Evolutionary conservation across 2,113 vertebrate species (phyloP), one percentile per base, ranked within the genome.

Genomic region (Sarotherodon lohbergeri): DNA sequence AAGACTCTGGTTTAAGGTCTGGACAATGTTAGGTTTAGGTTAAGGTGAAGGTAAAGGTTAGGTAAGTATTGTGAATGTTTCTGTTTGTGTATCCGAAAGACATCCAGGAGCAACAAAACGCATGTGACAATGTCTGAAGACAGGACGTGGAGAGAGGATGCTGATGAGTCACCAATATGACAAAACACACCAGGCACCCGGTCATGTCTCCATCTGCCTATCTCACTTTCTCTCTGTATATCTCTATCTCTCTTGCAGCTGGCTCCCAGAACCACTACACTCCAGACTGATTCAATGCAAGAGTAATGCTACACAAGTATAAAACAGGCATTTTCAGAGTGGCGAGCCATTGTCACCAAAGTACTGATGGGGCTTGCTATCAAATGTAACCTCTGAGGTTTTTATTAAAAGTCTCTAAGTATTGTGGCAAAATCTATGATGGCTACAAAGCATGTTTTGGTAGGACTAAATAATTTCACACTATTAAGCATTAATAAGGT

Each of bases 161-260:
- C 36, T 61, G 76, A 80, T 93, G 91, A 93, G 68, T 93, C 94
- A 93, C 59, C 27, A 56, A 3, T 79, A 85, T 90, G 87, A 91
- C 82, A 87, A 83, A 86, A 88, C 22, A 5, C 78, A 52, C 32
- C 85, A 79, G 82, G 56, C 29, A 82, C 55, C 82, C 83, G 32
- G 48, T 89, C 78, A 66, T 84, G 85, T 84, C 85, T 55, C 63
- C 43, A 79, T 87, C 84, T 73, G 29, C 32, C 81, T 59, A 11
- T 63, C 76, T 79, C 24, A 5, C 27, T 27, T 22, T 84, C 57
- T 10, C 14, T 27, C 27, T 32, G 9, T 29, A 17, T 71, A 50
- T 57, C 29, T 59, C 46, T 48, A 4, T 12, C 43, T 29, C 8
- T 19, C 41, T 22, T 36, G 9, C 56, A 79, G 32, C 55, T 32